Evolutionary conservation across 2,797 vertebrate genomes (phyloP).

Genomic region (Prionace glauca): DNA sequence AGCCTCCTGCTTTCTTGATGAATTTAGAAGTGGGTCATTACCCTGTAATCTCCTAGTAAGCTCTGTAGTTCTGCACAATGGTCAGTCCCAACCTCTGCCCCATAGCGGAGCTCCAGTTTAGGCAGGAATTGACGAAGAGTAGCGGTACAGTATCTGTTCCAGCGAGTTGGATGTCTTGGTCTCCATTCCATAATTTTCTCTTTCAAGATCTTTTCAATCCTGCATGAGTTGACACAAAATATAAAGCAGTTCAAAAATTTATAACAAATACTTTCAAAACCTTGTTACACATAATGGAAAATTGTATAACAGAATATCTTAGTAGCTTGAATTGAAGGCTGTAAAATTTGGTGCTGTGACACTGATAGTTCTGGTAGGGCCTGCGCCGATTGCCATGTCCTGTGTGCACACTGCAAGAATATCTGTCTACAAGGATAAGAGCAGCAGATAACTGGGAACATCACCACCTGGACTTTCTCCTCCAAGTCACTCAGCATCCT

Average conservation of each 20-base stretch:
- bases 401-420: too few species aligned
- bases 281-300: too few species aligned
- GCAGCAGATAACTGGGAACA: too few species aligned
- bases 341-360: too few species aligned
- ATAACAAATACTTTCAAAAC: neutral
- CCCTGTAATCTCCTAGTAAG: constrained; percentile 84
- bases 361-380: too few species aligned
- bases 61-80: constrained; percentile 80
- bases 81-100: constrained; percentile 69
- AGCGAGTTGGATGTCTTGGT: constrained; percentile 81
- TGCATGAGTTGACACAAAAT: constrained; percentile 45
- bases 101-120: constrained; percentile 71
- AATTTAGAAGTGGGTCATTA: constrained; percentile 48
- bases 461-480: too few species aligned
- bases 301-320: too few species aligned
- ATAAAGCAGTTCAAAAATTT: neutral
- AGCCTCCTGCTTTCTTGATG: neutral
- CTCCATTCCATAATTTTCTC: constrained; percentile 97
- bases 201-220: constrained; percentile 90
- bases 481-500: too few species aligned
- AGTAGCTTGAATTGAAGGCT: too few species aligned
- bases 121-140: constrained; percentile 83
- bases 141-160: constrained; percentile 87
- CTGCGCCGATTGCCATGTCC: too few species aligned
- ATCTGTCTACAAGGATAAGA: too few species aligned